A percentile compares a stretch with the other conserved stretches of the same genome.
phyloP scores from a whole-genome alignment of 2,888 invertebrate species.

The Nezara viridula region DNA sequence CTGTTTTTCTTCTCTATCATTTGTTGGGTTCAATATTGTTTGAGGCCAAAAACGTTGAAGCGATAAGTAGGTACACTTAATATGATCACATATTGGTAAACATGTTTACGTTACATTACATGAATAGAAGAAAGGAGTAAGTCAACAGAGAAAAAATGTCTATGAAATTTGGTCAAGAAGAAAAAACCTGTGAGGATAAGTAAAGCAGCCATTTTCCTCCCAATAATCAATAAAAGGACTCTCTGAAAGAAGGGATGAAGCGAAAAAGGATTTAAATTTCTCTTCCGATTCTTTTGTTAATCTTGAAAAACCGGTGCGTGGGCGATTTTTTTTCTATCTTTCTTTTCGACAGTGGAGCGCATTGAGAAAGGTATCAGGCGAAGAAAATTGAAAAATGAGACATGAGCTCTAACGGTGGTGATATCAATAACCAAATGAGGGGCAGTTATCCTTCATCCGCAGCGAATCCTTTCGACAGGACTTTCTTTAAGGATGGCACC shows the following conservation, averaged over 20 bases:
- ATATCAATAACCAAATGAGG: conserved; percentile 58
- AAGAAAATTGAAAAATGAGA: conserved; percentile 45
- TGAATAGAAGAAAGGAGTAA: background rate
- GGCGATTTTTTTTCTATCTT: background rate
- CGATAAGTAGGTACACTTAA: background rate
- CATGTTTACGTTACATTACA: background rate
- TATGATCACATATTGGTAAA: background rate
- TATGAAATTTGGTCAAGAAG: background rate
- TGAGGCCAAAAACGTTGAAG: too few relatives aligned
- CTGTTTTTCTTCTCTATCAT: too few relatives aligned
- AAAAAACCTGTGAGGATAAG: background rate
- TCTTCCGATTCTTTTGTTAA: background rate
- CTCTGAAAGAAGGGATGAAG: background rate
- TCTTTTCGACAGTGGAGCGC: background rate
- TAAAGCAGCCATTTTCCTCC: background rate
- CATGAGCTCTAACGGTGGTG: conserved; percentile 27
- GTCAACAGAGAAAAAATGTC: background rate
- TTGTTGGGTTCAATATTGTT: too few relatives aligned
- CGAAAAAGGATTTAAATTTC: conserved; percentile 19
- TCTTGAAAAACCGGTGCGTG: conserved; percentile 46
- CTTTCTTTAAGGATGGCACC: background rate
- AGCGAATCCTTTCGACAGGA: conserved; percentile 52
- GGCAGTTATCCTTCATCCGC: conserved; percentile 47
- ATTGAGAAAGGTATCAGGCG: background rate
- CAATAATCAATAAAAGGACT: background rate